Percentiles rank a stretch among this genome's conserved stretches.
These are phyloP conservation scores for Epicampocera succincta DNA, from an alignment of 2,888 invertebrate genomes.

Conservation along the genomic window DNA sequence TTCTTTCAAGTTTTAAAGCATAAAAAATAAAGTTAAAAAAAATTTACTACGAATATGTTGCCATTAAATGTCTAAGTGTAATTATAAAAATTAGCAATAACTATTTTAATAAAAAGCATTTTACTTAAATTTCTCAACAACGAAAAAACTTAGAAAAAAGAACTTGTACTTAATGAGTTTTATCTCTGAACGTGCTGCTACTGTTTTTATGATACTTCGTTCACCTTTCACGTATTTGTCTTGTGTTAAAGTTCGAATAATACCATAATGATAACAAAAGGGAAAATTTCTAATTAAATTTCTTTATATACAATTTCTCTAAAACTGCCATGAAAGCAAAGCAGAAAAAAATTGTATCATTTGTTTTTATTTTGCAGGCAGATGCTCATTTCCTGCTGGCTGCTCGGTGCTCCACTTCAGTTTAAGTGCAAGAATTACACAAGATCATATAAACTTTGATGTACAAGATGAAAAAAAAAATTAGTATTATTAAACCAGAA, in stretches of 20 bases:
- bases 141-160: background rate
- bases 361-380: slow-evolving; percentile 45
- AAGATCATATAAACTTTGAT: slow-evolving; percentile 43
- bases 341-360: slow-evolving; percentile 20
- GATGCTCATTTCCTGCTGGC: slow-evolving; percentile 38
- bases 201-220: slow-evolving; percentile 19
- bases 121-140: slow-evolving; percentile 35
- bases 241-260: slow-evolving; percentile 45
- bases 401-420: slow-evolving; percentile 40
- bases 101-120: slow-evolving; percentile 63
- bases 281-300: slow-evolving; percentile 66
- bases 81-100: slow-evolving; percentile 65
- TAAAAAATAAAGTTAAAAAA: slow-evolving; percentile 4
- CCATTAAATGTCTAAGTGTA: slow-evolving; percentile 48
- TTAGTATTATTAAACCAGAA: slow-evolving; percentile 1
- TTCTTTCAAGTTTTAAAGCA: slow-evolving; percentile 14
- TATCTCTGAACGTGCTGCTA: slow-evolving; percentile 57
- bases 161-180: slow-evolving; percentile 58
- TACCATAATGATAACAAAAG: slow-evolving; percentile 55
- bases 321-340: slow-evolving; percentile 2
- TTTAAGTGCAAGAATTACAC: slow-evolving; percentile 30
- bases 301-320: slow-evolving; percentile 29
- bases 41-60: slow-evolving; percentile 34
- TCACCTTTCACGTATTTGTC: slow-evolving; percentile 41
- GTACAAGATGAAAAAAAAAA: slow-evolving; percentile 7